Base-by-base conservation (phyloP, 2,113 vertebrate genomes). In the Brachyistius frenatus region DNA sequence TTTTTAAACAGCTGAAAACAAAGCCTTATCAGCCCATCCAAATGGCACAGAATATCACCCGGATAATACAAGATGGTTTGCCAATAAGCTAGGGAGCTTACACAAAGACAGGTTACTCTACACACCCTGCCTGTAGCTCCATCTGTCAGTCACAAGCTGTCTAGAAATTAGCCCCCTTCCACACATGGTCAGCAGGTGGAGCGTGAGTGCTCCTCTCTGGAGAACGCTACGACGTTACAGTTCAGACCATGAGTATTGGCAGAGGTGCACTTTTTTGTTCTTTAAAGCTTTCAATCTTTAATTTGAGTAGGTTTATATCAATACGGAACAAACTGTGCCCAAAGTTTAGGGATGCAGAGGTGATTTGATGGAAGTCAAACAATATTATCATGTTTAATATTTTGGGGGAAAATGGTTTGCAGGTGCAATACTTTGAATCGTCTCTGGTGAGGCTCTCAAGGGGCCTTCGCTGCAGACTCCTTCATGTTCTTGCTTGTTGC, bases 11-110 rank as follows among this genome's bases (percentile, higher is more conserved):
- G 7, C 23, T 46, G 37, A 74, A 50, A 66, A 57, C 49, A 60
- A 82, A 46, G 39, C 50, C 31, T 30, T n/a, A 67, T 37, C 77
- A 50, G 16, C 11, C 31, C 53, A 7, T 73, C 37, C 9, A 61
- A 67, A 74, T 58, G 52, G 36, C 53, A 70, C 53, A 31, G n/a
- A 76, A 76, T 53, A 65, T 16, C 52, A 60, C 35, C 46, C 60
- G 65, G 65, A 65, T 60, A 71, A 54, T 37, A 58, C 16, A 5
- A 13, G 31, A 60, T 47, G 2, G 13, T 35, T 15, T 63, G 5
- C 71, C 64, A 63, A 5, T 68, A 56, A 50, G 41, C 23, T 4
- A 9, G 33, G 15, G 33, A 56, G 64, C 49, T 61, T 66, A 44
- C 58, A 64, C 65, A 76, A 61, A 66, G 62, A 47, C 61, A 61